Conservation (phyloP, 2,888 invertebrate genomes). For the Caenorhabditis sp. region DNA sequence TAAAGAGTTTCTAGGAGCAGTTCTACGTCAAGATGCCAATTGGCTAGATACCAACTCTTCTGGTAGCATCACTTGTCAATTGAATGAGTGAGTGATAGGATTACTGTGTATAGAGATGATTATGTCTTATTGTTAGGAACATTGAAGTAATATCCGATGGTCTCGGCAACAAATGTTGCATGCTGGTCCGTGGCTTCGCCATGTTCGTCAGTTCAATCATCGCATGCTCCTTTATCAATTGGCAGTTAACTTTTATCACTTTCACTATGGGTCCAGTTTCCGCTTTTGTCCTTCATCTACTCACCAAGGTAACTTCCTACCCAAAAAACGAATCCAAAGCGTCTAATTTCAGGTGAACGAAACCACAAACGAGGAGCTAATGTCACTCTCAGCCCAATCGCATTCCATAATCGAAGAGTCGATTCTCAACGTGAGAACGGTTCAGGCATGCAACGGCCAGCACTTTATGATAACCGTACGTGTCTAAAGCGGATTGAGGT, state of each 20-base stretch:
- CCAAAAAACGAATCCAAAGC: background rate
- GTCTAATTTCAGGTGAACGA: conserved; percentile 49
- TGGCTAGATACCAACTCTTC: conserved; percentile 65
- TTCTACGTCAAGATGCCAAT: conserved; percentile 68
- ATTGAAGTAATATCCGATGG: conserved; percentile 66
- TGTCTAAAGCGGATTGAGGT: background rate
- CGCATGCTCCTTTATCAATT: conserved; percentile 67
- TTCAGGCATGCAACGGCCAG: conserved; percentile 73
- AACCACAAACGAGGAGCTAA: conserved; percentile 47
- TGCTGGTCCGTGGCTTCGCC: conserved; percentile 69
- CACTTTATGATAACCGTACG: conserved; percentile 66
- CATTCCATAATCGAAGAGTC: conserved; percentile 68
- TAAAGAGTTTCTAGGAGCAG: conserved; percentile 63
- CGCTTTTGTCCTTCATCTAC: conserved; percentile 68
- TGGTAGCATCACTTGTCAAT: conserved; percentile 67
- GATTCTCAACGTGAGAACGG: conserved; percentile 71
- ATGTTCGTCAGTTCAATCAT: conserved; percentile 70
- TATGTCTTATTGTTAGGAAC: conserved; percentile 49
- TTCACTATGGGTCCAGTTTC: conserved; percentile 70
- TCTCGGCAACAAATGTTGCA: conserved; percentile 68
- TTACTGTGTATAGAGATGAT: background rate
- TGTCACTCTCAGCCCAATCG: conserved; percentile 57
- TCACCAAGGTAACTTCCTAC: conserved; percentile 59
- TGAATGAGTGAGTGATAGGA: conserved; percentile 67
- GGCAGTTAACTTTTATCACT: conserved; percentile 68